These are phyloP conservation scores for Marasmarcha lunaedactyla DNA, from an alignment of 2,888 invertebrate species.

Conservation along the genomic window DNA sequence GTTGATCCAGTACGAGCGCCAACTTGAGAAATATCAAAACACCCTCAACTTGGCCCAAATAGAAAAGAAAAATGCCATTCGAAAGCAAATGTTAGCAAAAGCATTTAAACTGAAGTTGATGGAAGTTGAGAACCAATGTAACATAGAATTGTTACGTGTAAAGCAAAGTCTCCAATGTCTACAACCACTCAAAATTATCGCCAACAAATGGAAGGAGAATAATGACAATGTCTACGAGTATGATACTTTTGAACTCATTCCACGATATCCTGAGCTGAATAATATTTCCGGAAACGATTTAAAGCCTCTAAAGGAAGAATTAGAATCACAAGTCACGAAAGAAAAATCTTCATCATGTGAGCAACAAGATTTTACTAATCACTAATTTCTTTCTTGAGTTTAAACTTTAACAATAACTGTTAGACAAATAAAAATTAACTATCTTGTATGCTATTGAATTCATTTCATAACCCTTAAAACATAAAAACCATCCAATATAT, in stretches of 20 bases:
- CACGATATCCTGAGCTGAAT: constrained; percentile 40
- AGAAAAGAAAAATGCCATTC: constrained; percentile 56
- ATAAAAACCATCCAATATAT: neutral
- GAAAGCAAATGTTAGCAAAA: constrained; percentile 59
- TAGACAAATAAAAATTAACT: too few relatives aligned
- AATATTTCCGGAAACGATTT: constrained; percentile 29
- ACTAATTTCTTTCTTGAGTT: too few relatives aligned
- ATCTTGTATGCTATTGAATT: too few relatives aligned
- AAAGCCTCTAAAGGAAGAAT: constrained; percentile 23
- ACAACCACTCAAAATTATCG: constrained; percentile 51
- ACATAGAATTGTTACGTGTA: constrained; percentile 50
- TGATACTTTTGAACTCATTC: constrained; percentile 41
- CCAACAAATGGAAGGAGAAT: constrained; percentile 44
- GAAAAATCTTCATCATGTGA: constrained; percentile 18
- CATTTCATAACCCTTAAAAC: too few relatives aligned
- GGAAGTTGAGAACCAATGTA: constrained; percentile 62
- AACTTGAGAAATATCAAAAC: constrained; percentile 52
- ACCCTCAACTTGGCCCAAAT: constrained; percentile 55
- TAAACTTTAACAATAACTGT: too few relatives aligned
- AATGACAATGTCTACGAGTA: constrained; percentile 31
- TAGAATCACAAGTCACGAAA: constrained; percentile 15
- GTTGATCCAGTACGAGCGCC: constrained; percentile 55
- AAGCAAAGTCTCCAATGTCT: constrained; percentile 59
- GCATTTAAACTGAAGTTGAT: constrained; percentile 50
- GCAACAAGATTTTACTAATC: constrained; percentile 19